These are phyloP conservation scores for Mechanitis messenoides DNA, from an alignment of 2,888 invertebrate genomes.

Conservation along the genomic window DNA sequence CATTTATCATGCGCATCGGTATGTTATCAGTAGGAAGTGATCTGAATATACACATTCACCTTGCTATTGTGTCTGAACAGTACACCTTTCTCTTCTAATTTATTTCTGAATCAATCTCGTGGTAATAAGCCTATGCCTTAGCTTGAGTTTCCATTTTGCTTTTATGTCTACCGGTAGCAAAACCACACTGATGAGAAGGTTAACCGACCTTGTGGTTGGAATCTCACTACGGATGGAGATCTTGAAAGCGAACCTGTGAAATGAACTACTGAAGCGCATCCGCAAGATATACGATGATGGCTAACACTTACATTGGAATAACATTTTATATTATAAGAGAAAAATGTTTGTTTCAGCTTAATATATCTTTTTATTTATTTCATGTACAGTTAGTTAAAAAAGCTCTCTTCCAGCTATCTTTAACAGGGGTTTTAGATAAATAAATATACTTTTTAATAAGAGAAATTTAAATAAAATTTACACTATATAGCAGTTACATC, in stretches of 20 bases:
- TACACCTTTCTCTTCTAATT: slow-evolving; percentile 41
- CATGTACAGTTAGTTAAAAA: no score
- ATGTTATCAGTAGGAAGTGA: slow-evolving; percentile 45
- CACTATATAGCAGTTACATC: background rate
- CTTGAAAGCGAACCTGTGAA: slow-evolving; percentile 72
- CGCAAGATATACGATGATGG: slow-evolving; percentile 39
- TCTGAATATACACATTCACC: slow-evolving; percentile 43
- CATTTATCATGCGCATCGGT: slow-evolving; percentile 45
- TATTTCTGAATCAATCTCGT: slow-evolving; percentile 48
- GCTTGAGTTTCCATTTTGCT: slow-evolving; percentile 44
- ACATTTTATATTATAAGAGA: no score
- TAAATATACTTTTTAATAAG: no score
- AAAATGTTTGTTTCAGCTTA: no score
- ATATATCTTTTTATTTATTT: no score
- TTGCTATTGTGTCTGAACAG: slow-evolving; percentile 39
- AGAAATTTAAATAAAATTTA: no score
- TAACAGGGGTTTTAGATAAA: no score
- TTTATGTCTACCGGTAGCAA: slow-evolving; percentile 34
- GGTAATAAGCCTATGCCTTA: slow-evolving; percentile 44
- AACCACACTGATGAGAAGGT: slow-evolving; percentile 28
- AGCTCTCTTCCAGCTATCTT: no score
- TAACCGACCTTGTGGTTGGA: slow-evolving; percentile 51
- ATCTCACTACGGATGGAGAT: slow-evolving; percentile 50
- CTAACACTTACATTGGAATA: slow-evolving; percentile 5
- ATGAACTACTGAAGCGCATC: slow-evolving; percentile 69